Percentiles rank a stretch among this genome's conserved stretches.
These are phyloP conservation scores for Argyrosomus japonicus DNA, from an alignment of 2,113 vertebrate genomes.

Conservation along the genomic window DNA sequence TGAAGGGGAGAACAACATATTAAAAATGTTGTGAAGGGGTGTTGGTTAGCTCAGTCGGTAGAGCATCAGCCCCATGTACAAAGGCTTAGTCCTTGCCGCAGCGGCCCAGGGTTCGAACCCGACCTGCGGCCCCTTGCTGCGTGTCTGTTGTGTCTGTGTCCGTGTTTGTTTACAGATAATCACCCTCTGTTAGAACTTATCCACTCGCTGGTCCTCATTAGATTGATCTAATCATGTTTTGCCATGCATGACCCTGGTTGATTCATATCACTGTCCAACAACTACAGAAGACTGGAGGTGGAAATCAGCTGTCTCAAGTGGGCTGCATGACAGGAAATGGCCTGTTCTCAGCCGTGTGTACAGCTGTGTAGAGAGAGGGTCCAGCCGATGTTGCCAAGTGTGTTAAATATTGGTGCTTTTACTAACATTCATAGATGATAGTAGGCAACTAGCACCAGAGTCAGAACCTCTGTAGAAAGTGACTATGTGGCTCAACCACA, in stretches of 20 bases:
- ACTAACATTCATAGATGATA: too few species aligned
- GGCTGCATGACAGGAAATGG: slow-evolving; percentile 55
- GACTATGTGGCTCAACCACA: not conserved
- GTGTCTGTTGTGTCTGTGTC: too few species aligned
- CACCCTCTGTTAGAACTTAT: not conserved
- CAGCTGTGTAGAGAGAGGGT: not conserved
- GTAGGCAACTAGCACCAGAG: not conserved
- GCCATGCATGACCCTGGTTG: not conserved
- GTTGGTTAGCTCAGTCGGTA: too few species aligned
- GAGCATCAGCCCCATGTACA: too few species aligned
- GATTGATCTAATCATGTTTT: not conserved
- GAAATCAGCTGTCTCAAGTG: slow-evolving; percentile 33
- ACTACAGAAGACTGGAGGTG: slow-evolving; percentile 46
- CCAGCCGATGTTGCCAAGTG: not conserved
- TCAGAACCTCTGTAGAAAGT: too few species aligned
- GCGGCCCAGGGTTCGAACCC: too few species aligned
- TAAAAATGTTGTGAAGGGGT: not conserved
- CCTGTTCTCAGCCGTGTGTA: slow-evolving; percentile 35
- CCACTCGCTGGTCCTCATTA: slow-evolving; percentile 12
- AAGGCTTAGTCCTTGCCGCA: too few species aligned
- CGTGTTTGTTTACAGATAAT: not conserved
- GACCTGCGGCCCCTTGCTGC: too few species aligned
- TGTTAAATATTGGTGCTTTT: not conserved
- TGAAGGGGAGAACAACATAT: not conserved
- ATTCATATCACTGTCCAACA: slow-evolving; percentile 23